These are phyloP conservation scores for Percopsis transmontana DNA, from an alignment of 2,113 vertebrate genomes.

Conservation along the genomic window DNA sequence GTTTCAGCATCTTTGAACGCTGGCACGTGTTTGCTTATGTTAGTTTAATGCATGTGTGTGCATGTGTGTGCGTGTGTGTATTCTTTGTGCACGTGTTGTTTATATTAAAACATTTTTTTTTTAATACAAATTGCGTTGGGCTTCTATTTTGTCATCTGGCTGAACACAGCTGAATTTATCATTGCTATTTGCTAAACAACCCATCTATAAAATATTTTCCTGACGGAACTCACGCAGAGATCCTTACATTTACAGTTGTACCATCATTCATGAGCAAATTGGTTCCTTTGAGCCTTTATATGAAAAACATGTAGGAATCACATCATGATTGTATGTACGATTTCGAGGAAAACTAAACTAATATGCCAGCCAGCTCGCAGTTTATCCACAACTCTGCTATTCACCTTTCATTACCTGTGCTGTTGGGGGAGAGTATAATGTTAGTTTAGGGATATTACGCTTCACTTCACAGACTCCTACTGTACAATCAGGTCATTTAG, in stretches of 20 bases:
- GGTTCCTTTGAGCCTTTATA: neutral
- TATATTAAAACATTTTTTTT: neutral
- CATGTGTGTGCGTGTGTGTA: neutral
- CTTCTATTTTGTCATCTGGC: neutral
- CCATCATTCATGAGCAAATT: neutral
- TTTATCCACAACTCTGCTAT: too few relatives aligned
- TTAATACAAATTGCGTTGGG: slow-evolving; percentile 8
- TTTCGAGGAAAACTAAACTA: slow-evolving; percentile 9
- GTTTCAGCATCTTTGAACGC: slow-evolving; percentile 9
- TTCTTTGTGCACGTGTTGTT: neutral
- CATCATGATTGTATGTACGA: slow-evolving; percentile 28
- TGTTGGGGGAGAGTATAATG: too few relatives aligned
- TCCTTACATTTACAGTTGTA: slow-evolving; percentile 21
- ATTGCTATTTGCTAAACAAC: slow-evolving; percentile 1
- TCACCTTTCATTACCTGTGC: too few relatives aligned
- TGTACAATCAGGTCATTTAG: too few relatives aligned
- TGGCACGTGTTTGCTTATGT: neutral
- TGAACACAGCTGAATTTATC: slow-evolving; percentile 7
- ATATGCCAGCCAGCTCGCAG: too few relatives aligned
- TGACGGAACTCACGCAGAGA: slow-evolving; percentile 2
- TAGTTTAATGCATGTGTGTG: slow-evolving; percentile 7
- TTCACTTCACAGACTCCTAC: too few relatives aligned
- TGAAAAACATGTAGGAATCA: slow-evolving; percentile 7
- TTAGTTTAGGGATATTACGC: too few relatives aligned
- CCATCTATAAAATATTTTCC: slow-evolving; percentile 4